Evolutionary conservation across 2,888 invertebrate genomes (phyloP).

Genomic region (Drosophila nr. perissopoda): DNA sequence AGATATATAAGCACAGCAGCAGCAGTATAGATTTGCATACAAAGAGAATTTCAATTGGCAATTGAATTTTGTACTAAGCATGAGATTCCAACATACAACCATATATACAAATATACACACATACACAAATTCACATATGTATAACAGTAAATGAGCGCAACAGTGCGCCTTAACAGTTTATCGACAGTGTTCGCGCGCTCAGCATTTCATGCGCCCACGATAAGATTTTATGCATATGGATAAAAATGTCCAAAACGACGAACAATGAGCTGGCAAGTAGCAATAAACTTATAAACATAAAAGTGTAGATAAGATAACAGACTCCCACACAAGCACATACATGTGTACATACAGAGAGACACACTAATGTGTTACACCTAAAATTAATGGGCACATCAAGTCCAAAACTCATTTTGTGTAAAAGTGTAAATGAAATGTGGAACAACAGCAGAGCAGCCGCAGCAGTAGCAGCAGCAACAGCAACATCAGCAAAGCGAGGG

Average conservation of each 20-base stretch:
- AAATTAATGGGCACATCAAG: slow-evolving; percentile 10
- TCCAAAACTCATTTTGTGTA: slow-evolving; percentile 19
- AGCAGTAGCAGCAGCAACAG: slow-evolving; percentile 1
- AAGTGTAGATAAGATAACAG: slow-evolving; percentile 38
- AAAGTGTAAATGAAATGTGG: slow-evolving; percentile 20
- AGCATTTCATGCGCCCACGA: slow-evolving; percentile 3
- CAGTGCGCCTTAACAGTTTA: slow-evolving; percentile 32
- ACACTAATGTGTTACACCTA: slow-evolving; percentile 14
- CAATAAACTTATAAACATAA: slow-evolving; percentile 46
- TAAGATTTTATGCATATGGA: slow-evolving; percentile 33
- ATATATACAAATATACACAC: background rate
- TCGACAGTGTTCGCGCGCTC: slow-evolving; percentile 29
- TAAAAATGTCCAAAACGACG: slow-evolving; percentile 27
- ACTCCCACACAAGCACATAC: background rate
- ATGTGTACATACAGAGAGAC: background rate
- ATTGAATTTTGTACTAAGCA: slow-evolving; percentile 47
- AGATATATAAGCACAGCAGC: slow-evolving; percentile 2
- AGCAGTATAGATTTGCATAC: slow-evolving; percentile 26
- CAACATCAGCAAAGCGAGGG: slow-evolving; percentile 14
- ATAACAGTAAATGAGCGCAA: slow-evolving; percentile 27
- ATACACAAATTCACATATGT: background rate
- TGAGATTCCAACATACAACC: background rate
- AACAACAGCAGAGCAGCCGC: slow-evolving; percentile 6
- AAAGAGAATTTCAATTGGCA: slow-evolving; percentile 45
- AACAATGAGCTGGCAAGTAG: slow-evolving; percentile 23